A percentile compares a stretch with the other conserved stretches of the same genome.
These are phyloP conservation scores for Eulemur albifrons DNA, from an alignment of 2,797 vertebrate species.

Conservation along the genomic window DNA sequence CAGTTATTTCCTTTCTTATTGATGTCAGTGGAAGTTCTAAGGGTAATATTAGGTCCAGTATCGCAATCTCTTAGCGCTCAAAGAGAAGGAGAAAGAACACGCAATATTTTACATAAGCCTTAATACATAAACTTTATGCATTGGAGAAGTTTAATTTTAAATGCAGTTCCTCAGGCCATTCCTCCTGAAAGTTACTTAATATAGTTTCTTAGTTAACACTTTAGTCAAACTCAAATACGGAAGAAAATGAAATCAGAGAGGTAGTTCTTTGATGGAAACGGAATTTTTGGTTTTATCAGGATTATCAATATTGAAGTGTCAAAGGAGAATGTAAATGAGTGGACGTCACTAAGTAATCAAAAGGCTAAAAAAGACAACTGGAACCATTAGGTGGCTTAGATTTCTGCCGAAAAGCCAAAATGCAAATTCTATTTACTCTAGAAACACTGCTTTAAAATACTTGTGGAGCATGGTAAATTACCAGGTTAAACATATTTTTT, in stretches of 20 bases:
- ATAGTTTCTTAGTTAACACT: background rate
- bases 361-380: background rate
- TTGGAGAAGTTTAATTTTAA: constrained; percentile 56
- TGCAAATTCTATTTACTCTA: background rate
- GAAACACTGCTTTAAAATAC: background rate
- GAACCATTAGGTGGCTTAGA: background rate
- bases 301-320: background rate
- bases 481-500: background rate
- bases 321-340: background rate
- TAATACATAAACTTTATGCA: background rate
- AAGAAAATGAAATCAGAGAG: constrained; percentile 16
- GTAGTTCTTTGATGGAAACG: background rate
- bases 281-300: background rate
- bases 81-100: background rate
- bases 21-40: constrained; percentile 48
- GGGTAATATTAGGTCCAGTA: constrained; percentile 14
- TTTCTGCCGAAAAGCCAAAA: constrained; percentile 9
- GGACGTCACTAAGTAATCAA: background rate
- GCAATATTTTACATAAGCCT: background rate
- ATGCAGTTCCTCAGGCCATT: background rate
- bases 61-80: constrained; percentile 7
- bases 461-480: background rate
- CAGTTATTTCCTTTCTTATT: constrained; percentile 65
- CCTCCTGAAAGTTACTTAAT: constrained; percentile 31
- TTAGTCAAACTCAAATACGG: background rate